A percentile compares a stretch with the other conserved stretches of the same genome.
These are phyloP conservation scores for Dendrocincla tyrannina DNA, from an alignment of 2,797 vertebrate genomes.

Conservation along the genomic window DNA sequence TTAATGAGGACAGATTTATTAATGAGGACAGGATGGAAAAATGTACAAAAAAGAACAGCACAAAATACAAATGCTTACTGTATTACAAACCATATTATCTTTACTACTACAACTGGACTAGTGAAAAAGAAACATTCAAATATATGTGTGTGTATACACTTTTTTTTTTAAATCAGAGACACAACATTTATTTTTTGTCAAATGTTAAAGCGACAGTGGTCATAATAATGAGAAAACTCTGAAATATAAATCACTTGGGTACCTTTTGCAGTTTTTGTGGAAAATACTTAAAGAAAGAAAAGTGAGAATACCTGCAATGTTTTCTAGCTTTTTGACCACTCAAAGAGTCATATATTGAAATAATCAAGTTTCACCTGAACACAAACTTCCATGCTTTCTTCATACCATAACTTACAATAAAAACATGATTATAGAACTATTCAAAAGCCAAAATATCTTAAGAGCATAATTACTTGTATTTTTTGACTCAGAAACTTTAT, in stretches of 20 bases:
- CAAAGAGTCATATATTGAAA: neutral
- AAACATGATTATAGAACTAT: neutral
- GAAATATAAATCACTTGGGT: neutral
- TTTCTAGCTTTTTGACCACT: neutral
- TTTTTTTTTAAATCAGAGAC: neutral
- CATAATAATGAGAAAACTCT: neutral
- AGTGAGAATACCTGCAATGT: neutral
- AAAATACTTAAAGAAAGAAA: neutral
- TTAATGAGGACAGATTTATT: neutral
- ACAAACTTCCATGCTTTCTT: neutral
- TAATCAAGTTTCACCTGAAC: neutral
- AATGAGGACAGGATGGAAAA: neutral
- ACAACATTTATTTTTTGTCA: neutral
- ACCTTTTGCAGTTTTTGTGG: neutral
- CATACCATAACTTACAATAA: neutral
- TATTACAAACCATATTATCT: neutral
- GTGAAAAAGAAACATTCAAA: neutral
- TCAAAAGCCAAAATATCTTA: neutral
- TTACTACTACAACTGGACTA: neutral
- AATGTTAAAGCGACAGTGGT: neutral
- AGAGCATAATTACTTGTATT: neutral
- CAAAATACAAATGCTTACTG: neutral
- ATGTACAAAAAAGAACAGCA: neutral
- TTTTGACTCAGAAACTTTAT: neutral
- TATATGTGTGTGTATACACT: too few relatives aligned